Evolutionary conservation across 2,797 vertebrate species (phyloP).

Genomic region (Ctenochaetus hawaiiensis): DNA sequence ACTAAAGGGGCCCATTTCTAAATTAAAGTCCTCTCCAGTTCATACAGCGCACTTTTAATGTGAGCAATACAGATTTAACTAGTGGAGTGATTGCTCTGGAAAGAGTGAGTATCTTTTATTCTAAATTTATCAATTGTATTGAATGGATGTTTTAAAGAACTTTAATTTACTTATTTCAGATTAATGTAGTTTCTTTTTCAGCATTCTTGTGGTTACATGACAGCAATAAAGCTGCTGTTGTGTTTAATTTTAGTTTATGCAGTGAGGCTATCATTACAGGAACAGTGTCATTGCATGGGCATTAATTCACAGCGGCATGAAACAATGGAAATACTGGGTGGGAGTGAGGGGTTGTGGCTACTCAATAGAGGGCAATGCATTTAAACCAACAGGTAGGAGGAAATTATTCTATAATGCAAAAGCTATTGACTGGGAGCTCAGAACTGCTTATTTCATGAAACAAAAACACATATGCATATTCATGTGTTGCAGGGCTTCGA

Average conservation of each 20-base stretch:
- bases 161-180: not conserved
- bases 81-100: not conserved
- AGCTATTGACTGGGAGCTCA: constrained; percentile 27
- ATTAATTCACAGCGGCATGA: constrained; percentile 38
- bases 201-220: not conserved
- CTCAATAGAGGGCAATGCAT: constrained; percentile 49
- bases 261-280: constrained; percentile 37
- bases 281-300: constrained; percentile 27
- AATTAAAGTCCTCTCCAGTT: not conserved
- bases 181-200: not conserved
- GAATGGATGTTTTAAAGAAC: constrained; percentile 8
- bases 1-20: constrained; percentile 18
- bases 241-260: constrained; percentile 35
- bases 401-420: constrained; percentile 33
- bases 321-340: constrained; percentile 15
- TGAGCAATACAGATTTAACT: constrained; percentile 4
- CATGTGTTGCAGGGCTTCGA: constrained; percentile 5
- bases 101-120: not conserved
- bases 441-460: constrained; percentile 7
- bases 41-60: constrained; percentile 2
- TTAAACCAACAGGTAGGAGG: constrained; percentile 46
- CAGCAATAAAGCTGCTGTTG: constrained; percentile 25
- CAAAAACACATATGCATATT: constrained; percentile 1
- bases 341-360: constrained; percentile 27
- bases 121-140: not conserved